Conservation (phyloP, 2,113 vertebrate genomes). For the Pituophis catenifer region DNA sequence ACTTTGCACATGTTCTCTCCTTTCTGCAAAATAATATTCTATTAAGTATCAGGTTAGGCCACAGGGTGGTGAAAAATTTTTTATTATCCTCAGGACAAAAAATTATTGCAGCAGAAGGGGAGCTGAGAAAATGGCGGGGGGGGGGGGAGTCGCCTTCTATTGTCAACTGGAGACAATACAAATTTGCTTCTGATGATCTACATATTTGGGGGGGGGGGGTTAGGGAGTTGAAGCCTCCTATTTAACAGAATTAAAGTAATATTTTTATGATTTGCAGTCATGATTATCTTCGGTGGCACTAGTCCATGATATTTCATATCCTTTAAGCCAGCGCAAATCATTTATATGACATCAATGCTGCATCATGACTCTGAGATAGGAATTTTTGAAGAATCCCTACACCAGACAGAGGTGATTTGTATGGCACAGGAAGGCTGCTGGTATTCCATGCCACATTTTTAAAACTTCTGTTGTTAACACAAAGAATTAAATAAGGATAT, state of each 20-base stretch:
- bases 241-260: background rate
- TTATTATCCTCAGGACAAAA: background rate
- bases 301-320: background rate
- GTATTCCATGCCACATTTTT: background rate
- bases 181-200: background rate
- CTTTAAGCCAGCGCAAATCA: background rate
- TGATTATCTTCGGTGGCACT: background rate
- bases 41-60: background rate
- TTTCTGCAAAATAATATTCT: background rate
- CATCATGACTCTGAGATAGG: background rate
- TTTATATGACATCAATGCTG: background rate
- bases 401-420: background rate
- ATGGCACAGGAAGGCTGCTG: background rate
- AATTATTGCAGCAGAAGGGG: background rate
- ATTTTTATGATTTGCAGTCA: background rate
- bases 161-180: background rate
- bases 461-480: background rate
- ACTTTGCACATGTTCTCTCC: background rate
- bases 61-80: background rate
- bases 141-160: background rate
- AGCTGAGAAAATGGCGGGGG: background rate
- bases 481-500: background rate
- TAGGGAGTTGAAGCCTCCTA: background rate
- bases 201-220: background rate
- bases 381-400: background rate